Conservation (phyloP, 1,140 invertebrate species). For the Dendrolimus punctatus region DNA sequence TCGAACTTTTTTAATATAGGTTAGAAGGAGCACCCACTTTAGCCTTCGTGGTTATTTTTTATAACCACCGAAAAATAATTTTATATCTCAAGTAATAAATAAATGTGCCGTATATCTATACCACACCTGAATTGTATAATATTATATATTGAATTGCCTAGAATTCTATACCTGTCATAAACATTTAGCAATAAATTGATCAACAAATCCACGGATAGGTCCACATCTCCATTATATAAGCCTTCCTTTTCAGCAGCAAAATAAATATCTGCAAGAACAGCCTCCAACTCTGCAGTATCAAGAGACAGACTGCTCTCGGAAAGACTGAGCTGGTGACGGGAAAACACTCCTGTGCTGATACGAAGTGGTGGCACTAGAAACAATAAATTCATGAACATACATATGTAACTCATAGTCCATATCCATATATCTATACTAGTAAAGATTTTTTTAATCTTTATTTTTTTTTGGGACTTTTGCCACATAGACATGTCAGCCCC, state of each 20-base stretch:
- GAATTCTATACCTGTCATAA: slow-evolving; percentile 73
- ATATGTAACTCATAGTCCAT: not conserved
- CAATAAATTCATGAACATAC: not conserved
- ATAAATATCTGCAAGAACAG: slow-evolving; percentile 77
- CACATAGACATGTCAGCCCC: too few species aligned
- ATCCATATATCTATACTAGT: not conserved
- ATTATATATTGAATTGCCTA: not conserved
- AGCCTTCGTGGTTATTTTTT: too few species aligned
- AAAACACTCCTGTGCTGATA: slow-evolving; percentile 73
- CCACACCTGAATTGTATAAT: not conserved
- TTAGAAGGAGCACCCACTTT: too few species aligned
- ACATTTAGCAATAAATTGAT: slow-evolving; percentile 77
- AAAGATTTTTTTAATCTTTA: too few species aligned
- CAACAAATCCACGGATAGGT: slow-evolving; percentile 72
- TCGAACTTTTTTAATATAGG: too few species aligned
- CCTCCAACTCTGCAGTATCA: slow-evolving; percentile 74
- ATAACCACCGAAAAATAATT: too few species aligned
- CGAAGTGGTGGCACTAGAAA: slow-evolving; percentile 74
- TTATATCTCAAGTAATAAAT: not conserved
- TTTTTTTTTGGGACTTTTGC: too few species aligned
- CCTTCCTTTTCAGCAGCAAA: slow-evolving; percentile 76
- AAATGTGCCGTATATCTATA: not conserved
- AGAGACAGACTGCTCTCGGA: slow-evolving; percentile 74
- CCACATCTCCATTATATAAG: slow-evolving; percentile 69
- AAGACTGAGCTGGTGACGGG: slow-evolving; percentile 74